Evolutionary conservation across 2,888 invertebrate species (phyloP), one percentile per base, ranked within the genome.

Genomic region (Rhagonycha lutea): DNA sequence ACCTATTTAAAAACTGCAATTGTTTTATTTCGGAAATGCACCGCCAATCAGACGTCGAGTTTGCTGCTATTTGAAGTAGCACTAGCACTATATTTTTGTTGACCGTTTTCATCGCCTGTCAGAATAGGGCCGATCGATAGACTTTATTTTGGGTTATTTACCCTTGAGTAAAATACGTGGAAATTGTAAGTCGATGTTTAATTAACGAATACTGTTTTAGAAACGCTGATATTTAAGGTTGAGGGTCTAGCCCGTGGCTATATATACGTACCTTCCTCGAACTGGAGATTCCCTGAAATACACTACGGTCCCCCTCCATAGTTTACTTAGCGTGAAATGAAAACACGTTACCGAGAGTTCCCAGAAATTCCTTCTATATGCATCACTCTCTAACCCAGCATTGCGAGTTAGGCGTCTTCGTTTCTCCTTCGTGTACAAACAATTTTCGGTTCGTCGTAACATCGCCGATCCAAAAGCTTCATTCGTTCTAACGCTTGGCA

Each of bases 201-300:
- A 47, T 47, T 47, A 47, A 47, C 47, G 47, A 47, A 47, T 47
- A 47, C 47, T 47, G 47, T 47, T 47, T 47, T 47, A 47, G 47
- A 47, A 47, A 68, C 72, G 74, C 80, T 79, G 79, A 47, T 72
- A 73, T 72, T 47, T 26, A 75, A 80, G 78, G 79, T 79, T 79
- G 79, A 79, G 79, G 79, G 79, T 79, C 80, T 80, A 76, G 80
- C 79, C 80, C 76, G 78, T 71, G 76, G 80, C 80, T 80, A 80
- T 79, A 80, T 78, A 78, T 82, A 83, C 80, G 81, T 83, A 82
- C 82, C 82, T 86, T 86, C 86, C 83, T 78, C 84, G 86, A 86
- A 86, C 80, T 81, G 83, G 84, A 84, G 85, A 85, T 86, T 86
- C 86, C 86, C 86, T 85, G 86, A 86, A 86, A 84, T 84, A 84